Evolutionary conservation across 2,888 invertebrate genomes (phyloP).

Genomic region (Ophioninae sp.): DNA sequence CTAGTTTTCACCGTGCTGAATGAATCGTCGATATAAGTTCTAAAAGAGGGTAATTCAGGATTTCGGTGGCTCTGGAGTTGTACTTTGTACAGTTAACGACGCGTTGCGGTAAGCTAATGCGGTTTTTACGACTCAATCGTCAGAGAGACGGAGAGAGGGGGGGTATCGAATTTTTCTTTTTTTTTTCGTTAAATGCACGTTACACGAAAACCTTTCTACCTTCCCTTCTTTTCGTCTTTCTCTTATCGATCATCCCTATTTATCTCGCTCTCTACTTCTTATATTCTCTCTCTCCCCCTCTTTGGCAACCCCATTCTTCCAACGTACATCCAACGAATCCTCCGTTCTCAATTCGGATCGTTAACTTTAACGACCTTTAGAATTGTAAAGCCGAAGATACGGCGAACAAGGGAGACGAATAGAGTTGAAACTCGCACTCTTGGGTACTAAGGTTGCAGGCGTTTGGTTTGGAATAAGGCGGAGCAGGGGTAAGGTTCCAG

Average conservation of each 20-base stretch:
- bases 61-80: background rate
- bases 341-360: constrained; percentile 59
- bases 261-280: constrained; percentile 10
- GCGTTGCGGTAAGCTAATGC: constrained; percentile 56
- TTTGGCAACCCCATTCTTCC: background rate
- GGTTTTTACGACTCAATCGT: constrained; percentile 46
- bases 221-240: constrained; percentile 22
- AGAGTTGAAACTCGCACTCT: constrained; percentile 47
- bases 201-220: constrained; percentile 41
- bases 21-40: background rate
- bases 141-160: background rate
- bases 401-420: constrained; percentile 57
- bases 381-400: constrained; percentile 58
- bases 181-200: constrained; percentile 50
- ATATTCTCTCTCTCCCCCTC: constrained; percentile 4
- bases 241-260: background rate
- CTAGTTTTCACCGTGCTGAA: background rate
- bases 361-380: constrained; percentile 60
- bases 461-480: background rate
- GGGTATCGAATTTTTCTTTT: constrained; percentile 25
- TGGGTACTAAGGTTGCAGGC: background rate
- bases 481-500: background rate
- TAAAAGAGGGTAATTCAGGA: constrained; percentile 2
- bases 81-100: constrained; percentile 48
- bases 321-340: constrained; percentile 16